These are phyloP conservation scores for Dromas ardeola DNA, from an alignment of 2,113 vertebrate genomes.

Conservation along the genomic window DNA sequence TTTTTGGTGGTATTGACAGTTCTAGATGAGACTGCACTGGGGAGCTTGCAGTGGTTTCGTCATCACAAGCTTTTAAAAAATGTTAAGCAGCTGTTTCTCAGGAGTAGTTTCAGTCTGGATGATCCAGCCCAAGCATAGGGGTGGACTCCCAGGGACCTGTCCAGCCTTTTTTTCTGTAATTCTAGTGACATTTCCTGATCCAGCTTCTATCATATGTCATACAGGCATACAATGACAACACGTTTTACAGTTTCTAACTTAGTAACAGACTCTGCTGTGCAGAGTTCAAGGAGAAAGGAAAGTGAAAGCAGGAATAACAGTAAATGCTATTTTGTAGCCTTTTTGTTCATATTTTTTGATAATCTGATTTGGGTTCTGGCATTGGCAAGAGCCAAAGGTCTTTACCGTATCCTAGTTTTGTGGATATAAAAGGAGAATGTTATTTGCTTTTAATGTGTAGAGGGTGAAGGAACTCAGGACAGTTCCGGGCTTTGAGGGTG, in stretches of 20 bases:
- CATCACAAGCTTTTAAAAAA: not conserved
- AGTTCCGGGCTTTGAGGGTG: not conserved
- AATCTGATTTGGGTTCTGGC: not conserved
- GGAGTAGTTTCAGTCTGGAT: not conserved
- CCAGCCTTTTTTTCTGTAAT: not conserved
- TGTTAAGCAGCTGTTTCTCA: not conserved
- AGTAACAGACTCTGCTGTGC: not conserved
- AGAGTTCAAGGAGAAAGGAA: not conserved
- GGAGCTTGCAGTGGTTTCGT: not conserved
- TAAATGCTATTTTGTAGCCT: not conserved
- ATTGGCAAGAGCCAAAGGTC: not conserved
- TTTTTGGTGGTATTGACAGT: not conserved
- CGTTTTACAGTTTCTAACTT: not conserved
- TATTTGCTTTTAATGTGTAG: not conserved
- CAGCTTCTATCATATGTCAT: not conserved
- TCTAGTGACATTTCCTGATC: not conserved
- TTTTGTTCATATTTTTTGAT: not conserved
- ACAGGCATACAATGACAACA: not conserved
- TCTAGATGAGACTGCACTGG: not conserved
- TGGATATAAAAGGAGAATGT: not conserved
- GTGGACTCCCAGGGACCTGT: not conserved
- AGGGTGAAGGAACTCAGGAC: not conserved
- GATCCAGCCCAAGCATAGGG: not conserved
- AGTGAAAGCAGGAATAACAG: not conserved
- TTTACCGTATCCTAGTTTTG: not conserved